Evolutionary conservation across 2,888 invertebrate genomes (phyloP).

Genomic region (Argyresthia albistria): DNA sequence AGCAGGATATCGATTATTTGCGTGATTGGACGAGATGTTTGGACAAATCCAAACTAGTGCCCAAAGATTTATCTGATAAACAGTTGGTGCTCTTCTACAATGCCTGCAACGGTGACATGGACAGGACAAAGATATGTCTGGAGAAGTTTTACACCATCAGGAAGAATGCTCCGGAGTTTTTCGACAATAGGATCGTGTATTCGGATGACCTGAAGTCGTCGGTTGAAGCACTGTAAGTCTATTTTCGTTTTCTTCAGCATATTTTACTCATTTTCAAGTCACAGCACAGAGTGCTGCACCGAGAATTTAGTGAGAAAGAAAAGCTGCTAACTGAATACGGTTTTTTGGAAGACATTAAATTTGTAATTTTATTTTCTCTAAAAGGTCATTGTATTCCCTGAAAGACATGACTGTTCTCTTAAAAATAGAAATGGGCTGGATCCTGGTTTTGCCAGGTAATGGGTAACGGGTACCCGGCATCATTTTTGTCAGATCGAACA

Average conservation of each 20-base stretch:
- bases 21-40: conserved; percentile 57
- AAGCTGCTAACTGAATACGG: no score
- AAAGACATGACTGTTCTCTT: no score
- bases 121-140: conserved; percentile 75
- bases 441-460: no score
- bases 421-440: no score
- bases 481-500: no score
- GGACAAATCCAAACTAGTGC: conserved; percentile 61
- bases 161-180: conserved; percentile 75
- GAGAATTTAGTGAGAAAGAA: no score
- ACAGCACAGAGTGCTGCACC: no score
- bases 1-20: conserved; percentile 54
- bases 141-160: conserved; percentile 73
- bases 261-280: no score
- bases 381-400: no score
- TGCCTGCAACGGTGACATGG: conserved; percentile 75
- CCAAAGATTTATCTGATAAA: conserved; percentile 68
- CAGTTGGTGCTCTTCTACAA: conserved; percentile 77
- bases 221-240: conserved; percentile 69
- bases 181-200: conserved; percentile 68
- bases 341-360: no score
- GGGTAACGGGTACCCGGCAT: no score
- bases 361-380: no score
- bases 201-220: conserved; percentile 57
- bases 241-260: not conserved